Conservation (phyloP, 2,797 vertebrate species). For the Kryptopterus vitreolus region DNA sequence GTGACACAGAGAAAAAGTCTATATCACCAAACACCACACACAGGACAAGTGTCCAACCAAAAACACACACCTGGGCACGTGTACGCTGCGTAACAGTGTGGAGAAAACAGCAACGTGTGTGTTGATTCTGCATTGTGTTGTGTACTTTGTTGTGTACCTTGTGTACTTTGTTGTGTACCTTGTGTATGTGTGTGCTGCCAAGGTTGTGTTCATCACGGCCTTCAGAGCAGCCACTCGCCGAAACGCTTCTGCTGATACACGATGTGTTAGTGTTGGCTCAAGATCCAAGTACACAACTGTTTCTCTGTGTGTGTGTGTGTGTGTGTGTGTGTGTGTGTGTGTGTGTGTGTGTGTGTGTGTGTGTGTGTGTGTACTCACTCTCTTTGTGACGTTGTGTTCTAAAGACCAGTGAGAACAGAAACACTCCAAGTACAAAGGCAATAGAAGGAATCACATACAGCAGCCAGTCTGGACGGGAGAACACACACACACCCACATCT, state of each 20-base stretch:
- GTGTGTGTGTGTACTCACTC: slow-evolving; percentile 30
- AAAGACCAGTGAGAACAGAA: slow-evolving; percentile 35
- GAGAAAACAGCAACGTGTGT: no score
- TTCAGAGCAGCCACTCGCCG: neutral
- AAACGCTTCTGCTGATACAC: neutral
- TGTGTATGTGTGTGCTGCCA: neutral
- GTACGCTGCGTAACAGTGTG: neutral
- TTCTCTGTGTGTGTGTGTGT: slow-evolving; percentile 10
- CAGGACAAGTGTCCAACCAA: no score
- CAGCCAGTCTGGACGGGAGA: slow-evolving; percentile 40
- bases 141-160: neutral
- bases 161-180: neutral
- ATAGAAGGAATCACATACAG: slow-evolving; percentile 46
- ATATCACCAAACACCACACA: neutral
- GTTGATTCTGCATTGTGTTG: neutral
- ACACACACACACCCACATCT: slow-evolving; percentile 35
- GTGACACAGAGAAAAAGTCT: neutral
- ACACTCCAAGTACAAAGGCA: slow-evolving; percentile 46
- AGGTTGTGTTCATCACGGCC: neutral
- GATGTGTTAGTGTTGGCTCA: neutral
- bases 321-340: slow-evolving; percentile 15
- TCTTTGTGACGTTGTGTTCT: slow-evolving; percentile 35
- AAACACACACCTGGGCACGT: no score
- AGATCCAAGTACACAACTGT: neutral
- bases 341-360: slow-evolving; percentile 28